Evolutionary conservation across 2,888 invertebrate genomes (phyloP).

Genomic region (Leistus spinibarbis): DNA sequence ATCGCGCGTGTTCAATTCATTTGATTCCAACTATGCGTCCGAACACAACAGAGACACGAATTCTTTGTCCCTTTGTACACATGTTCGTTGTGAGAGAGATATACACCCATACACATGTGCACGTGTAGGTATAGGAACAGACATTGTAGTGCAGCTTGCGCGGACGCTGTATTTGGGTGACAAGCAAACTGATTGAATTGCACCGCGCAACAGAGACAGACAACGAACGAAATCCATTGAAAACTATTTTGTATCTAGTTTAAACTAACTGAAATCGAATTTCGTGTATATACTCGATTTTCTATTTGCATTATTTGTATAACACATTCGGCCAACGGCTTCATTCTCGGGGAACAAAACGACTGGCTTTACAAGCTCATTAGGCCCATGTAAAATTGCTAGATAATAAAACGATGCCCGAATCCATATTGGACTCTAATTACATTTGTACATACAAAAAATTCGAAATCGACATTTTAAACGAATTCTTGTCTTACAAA

Average conservation of each 20-base stretch:
- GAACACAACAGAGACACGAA: background rate
- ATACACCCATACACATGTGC: background rate
- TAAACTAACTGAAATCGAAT: constrained; percentile 37
- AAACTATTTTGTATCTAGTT: constrained; percentile 39
- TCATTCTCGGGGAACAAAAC: background rate
- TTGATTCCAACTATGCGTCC: background rate
- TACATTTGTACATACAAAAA: no score
- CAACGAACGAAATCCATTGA: constrained; percentile 23
- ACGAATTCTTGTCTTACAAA: no score
- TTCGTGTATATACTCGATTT: constrained; percentile 22
- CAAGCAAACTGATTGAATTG: constrained; percentile 36
- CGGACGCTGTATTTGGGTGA: constrained; percentile 16
- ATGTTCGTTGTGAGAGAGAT: background rate
- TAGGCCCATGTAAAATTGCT: background rate
- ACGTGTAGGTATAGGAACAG: background rate
- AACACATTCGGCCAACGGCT: background rate
- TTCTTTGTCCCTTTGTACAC: background rate
- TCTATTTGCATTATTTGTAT: constrained; percentile 24
- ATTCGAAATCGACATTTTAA: no score
- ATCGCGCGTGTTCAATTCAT: background rate
- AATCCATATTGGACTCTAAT: constrained; percentile 1
- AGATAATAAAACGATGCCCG: background rate
- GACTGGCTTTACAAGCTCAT: background rate
- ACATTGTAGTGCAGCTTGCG: constrained; percentile 30
- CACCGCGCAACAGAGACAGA: background rate